Evolutionary conservation across 2,888 invertebrate genomes (phyloP), one percentile per base, ranked within the genome.

Genomic region (Dyspetes luteomarginatus): DNA sequence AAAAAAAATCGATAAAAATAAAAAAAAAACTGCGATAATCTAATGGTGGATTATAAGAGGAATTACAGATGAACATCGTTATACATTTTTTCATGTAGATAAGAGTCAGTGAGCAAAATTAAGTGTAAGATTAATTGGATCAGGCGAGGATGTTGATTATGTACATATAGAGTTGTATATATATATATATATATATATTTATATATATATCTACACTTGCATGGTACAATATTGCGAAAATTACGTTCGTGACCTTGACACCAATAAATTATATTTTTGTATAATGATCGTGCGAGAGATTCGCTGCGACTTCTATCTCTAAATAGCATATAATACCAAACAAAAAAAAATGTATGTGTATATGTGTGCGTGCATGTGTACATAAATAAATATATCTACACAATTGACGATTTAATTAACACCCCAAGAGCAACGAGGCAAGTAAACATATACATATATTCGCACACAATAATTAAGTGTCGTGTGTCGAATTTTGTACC

Each of bases 201-300:
- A n/a, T n/a, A 15, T 52, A 19, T 52, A 5, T 4, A 24, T 52
- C 17, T 50, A 62, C 28, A 60, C 7, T 43, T n/a, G 65, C 64
- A 52, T 55, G 56, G 48, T 56, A 19, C 15, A 55, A 85, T 85
- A 84, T 86, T 86, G 84, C 85, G 82, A 85, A 85, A 87, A 87
- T 83, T 85, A 85, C 84, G 80, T 80, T 79, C 83, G 73, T 73
- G 87, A 85, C 88, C 88, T 82, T 89, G 88, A 86, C 88, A 88
- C 85, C 84, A 84, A 88, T 87, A 84, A 87, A 87, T 86, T 87
- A 86, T 87, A 86, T 85, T 87, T 84, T 88, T 86, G 85, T 83
- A 85, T 85, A 87, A 86, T 84, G 74, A 64, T 78, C 75, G 76
- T 73, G 80, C 76, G 80, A 81, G 75, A 75, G 71, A 76, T 80